phyloP scores from a whole-genome alignment of 2,888 invertebrate species.

The Pristionchus entomophagus region DNA sequence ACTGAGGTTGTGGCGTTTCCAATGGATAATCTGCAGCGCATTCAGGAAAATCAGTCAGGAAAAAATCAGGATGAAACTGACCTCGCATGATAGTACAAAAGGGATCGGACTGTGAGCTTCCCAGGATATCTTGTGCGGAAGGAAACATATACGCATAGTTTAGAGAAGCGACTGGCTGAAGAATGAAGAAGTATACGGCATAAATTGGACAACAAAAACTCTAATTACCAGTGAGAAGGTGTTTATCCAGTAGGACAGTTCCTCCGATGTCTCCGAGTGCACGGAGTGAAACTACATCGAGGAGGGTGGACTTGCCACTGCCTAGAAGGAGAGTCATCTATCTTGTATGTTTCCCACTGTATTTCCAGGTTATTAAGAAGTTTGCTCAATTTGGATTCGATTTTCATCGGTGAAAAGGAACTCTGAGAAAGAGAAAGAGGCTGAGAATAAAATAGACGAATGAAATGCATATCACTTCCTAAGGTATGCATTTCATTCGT shows the following conservation, averaged over 20 bases:
- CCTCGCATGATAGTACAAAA: conserved; percentile 62
- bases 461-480: too few species aligned
- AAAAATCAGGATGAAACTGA: neutral
- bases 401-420: too few species aligned
- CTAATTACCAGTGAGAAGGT: conserved; percentile 84
- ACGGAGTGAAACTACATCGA: conserved; percentile 87
- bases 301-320: conserved; percentile 92
- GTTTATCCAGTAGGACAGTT: conserved; percentile 90
- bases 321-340: conserved; percentile 80
- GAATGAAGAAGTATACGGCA: neutral
- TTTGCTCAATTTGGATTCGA: too few species aligned
- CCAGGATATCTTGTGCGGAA: conserved; percentile 56
- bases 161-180: conserved; percentile 64
- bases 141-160: conserved; percentile 62
- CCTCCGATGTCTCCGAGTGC: conserved; percentile 89
- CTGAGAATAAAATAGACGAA: too few species aligned
- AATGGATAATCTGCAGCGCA: neutral
- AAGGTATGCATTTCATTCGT: too few species aligned
- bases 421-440: too few species aligned
- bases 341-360: too few species aligned
- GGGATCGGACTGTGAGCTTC: conserved; percentile 55
- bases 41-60: conserved; percentile 31
- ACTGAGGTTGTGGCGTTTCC: neutral
- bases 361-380: too few species aligned
- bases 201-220: neutral